Evolutionary conservation across 2,113 vertebrate species (phyloP), one percentile per base, ranked within the genome.

Genomic region (Cranoglanis bouderius): DNA sequence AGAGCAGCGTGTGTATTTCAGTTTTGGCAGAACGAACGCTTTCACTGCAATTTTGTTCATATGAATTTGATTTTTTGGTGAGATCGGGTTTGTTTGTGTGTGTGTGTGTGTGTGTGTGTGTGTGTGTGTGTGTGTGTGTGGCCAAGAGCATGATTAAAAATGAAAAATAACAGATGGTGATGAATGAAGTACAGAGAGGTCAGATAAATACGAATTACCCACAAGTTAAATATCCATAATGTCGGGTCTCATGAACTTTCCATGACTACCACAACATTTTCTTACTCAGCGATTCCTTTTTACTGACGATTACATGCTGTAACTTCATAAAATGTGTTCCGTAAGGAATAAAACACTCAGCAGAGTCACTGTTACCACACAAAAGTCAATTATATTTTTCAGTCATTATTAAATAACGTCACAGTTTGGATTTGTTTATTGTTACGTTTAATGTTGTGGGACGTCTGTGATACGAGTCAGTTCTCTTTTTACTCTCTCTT

Each of bases 21-120:
- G 46, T 77, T 2, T 14, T 49, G 26, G 40, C 74, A 77, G 43
- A 77, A 77, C 24, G 2, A 78, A 12, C 32, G 19, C 6, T 75
- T 78, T 78, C 24, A 24, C 70, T 74, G 35, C 19, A 46, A 18
- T 14, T 51, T 49, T 78, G 26, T 78, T 78, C 75, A 78, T 51
- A n/a, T 49, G 26, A 78, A 49, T n/a, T 78, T 2, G 43, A 78
- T 78, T 29, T 78, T 75, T 43, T 26, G 98, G 98, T 99, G 49
- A 81, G 67, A 57, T 5, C 14, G 29, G n/a, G 53, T 38, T 77
- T 67, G 40, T 85, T 2, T 55, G 5, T 88, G 72, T 78, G 26
- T 78, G 61, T 65, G 40, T 85, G 8, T 55, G 8, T 67, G 26
- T 49, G 35, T 85, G 63, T 72, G 5, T 88, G 72, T 77, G 43